Evolutionary conservation across 2,888 invertebrate genomes (phyloP).

Genomic region (Chymomyza procnemis): DNA sequence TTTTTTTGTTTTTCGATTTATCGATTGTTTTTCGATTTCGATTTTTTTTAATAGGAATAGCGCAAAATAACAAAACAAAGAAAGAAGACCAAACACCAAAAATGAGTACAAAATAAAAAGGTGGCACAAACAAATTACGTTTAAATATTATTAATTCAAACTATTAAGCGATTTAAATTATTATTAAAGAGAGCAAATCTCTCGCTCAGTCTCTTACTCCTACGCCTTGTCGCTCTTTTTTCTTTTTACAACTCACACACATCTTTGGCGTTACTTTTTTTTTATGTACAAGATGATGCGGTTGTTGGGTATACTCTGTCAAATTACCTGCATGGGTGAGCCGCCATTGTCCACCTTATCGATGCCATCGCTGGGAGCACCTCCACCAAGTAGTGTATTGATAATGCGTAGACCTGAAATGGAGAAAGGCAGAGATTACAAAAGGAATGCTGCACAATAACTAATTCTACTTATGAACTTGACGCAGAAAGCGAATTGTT

Average conservation of each 20-base stretch:
- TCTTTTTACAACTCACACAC: not conserved
- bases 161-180: constrained; percentile 12
- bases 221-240: too few relatives aligned
- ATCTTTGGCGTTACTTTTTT: not conserved
- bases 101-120: constrained; percentile 39
- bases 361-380: constrained; percentile 87
- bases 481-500: too few relatives aligned
- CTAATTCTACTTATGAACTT: too few relatives aligned
- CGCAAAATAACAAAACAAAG: constrained; percentile 37
- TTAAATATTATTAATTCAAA: constrained; percentile 13
- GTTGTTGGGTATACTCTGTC: not conserved
- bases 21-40: constrained; percentile 15
- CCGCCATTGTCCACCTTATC: constrained; percentile 94
- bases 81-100: constrained; percentile 31
- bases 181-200: constrained; percentile 24
- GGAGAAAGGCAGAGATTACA: too few relatives aligned
- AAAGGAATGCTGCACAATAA: too few relatives aligned
- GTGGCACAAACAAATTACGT: constrained; percentile 24
- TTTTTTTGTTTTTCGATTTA: too few relatives aligned
- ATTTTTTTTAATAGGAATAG: constrained; percentile 38
- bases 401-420: constrained; percentile 86
- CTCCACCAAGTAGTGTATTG: constrained; percentile 89
- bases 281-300: constrained; percentile 5
- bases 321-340: constrained; percentile 90
- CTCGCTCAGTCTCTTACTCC: not conserved